Base-by-base conservation (phyloP, 1,140 invertebrate species). In the Branchinecta lynchi region DNA sequence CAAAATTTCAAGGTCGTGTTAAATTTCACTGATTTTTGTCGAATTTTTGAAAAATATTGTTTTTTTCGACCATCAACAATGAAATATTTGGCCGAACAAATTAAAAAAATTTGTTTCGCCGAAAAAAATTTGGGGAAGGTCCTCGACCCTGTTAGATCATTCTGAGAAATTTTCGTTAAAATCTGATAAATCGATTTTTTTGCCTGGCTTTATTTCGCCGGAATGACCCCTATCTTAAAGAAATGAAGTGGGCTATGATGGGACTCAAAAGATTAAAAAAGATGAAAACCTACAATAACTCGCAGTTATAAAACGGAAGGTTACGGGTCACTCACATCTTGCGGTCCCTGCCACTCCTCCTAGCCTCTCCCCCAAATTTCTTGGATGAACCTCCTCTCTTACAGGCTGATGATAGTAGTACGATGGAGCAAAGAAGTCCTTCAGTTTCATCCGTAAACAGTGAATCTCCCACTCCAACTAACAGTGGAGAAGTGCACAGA, bases 401-500 rank as follows among this genome's bases (percentile, higher is more conserved):
- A 15, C 17, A 60, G 51, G 51, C 51, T 15, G 51, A 60, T 20
- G 51, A 60, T 60, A 60, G 51, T 60, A 60, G 51, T 20, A 60
- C 12, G 12, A 12, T 15, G 51, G 51, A 20, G 3, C 12, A 60
- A 60, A 12, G 51, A 15, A 60, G 51, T 6, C 51, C 51, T 12
- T 60, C 51, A 6, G 51, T 60, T 60, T 60, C 51, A 12, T 60
- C 51, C 12, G 51, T 20, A 60, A 60, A 60, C 6, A 60, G 51
- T 20, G 51, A 60, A 60, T 60, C 51, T 60, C 51, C 51, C 51
- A 60, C 51, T 15, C 51, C 51, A 60, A 60, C 51, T 15, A 60
- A 60, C 6, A 60, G 51, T 20, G 17, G 51, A 20, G 51, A 60
- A 60, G 51, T 20, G 51, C 51, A 60, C 12, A 20, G 51, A 60